Base-by-base conservation (phyloP, 2,888 invertebrate genomes). In the Mamestra brassicae region DNA sequence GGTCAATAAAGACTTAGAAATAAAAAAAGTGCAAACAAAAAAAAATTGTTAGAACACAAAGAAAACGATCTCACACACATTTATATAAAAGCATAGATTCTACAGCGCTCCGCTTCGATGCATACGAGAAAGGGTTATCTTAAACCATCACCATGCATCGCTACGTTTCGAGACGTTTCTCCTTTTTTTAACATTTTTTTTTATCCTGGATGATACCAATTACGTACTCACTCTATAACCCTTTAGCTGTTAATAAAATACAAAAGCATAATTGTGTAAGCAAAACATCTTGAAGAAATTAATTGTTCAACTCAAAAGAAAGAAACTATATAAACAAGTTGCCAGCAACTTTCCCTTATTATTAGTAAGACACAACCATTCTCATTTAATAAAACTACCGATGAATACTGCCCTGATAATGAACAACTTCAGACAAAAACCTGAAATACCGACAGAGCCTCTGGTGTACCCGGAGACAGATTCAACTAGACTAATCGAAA, bases 401-500 rank as follows among this genome's bases (percentile, higher is more conserved):
- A 15, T 45, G 8, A 47, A 3, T 15, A 47, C 3, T 3, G 1
- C n/a, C 13, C 3, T 17, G 5, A 71, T 3, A 45, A 82, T 68
- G 78, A 67, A 71, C 10, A 47, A 45, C 15, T 71, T 64, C 11
- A 77, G n/a, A 64, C 50, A 50, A 4, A 62, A 66, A 11, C 54
- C 34, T 10, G 11, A 45, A 36, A 36, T 45, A 13, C 58, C 13
- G 11, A 8, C 52, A 6, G 36, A 50, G 17, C 26, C 10, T 50
- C 7, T 55, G 6, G 7, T 15, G 0, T 81, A 52, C 1, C 50
- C 4, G 38, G 63, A 82, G 34, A 77, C 78, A 50, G 52, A 38
- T 0, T 17, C 52, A 34, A 80, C 78, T 0, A 38, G 42, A 47
- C 26, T 80, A 34, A 71, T 80, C 17, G 63, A 80, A 13, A 66